Percentiles rank a stretch among this genome's conserved stretches.
phyloP scores from a whole-genome alignment of 2,888 invertebrate genomes.

The Cephus spinipes region DNA sequence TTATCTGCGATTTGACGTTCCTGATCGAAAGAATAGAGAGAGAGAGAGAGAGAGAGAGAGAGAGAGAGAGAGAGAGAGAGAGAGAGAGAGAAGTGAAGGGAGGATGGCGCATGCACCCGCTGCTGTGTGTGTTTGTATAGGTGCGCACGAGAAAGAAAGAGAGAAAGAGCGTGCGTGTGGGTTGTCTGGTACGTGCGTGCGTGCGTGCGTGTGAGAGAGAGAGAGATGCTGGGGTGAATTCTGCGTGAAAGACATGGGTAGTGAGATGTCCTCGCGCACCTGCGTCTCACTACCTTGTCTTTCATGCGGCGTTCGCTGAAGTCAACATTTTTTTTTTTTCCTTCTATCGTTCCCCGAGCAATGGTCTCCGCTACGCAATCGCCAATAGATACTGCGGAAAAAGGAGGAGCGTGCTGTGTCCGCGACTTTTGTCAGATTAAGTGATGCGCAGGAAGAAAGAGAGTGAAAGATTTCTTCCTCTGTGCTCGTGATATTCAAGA shows the following conservation, averaged over 20 bases:
- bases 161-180: too few species aligned
- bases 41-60: too few species aligned
- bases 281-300: conserved; percentile 98
- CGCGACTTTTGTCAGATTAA: not conserved
- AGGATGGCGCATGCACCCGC: conserved; percentile 5
- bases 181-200: too few species aligned
- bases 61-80: too few species aligned
- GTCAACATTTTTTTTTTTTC: conserved; percentile 12
- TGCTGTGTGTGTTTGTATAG: conserved; percentile 2
- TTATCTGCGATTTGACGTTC: too few species aligned
- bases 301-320: conserved; percentile 81
- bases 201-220: too few species aligned
- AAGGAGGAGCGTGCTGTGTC: too few species aligned
- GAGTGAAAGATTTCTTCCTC: not conserved
- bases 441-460: not conserved
- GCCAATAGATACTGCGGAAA: too few species aligned
- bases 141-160: too few species aligned
- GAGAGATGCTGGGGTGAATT: conserved; percentile 56
- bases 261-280: conserved; percentile 86
- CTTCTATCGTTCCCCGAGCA: not conserved
- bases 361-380: too few species aligned
- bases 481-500: too few species aligned
- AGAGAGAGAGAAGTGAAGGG: not conserved
- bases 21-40: too few species aligned
- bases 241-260: conserved; percentile 98